Evolutionary conservation across 2,797 vertebrate species (phyloP), one percentile per base, ranked within the genome.

Genomic region (Calcarius lapponicus): DNA sequence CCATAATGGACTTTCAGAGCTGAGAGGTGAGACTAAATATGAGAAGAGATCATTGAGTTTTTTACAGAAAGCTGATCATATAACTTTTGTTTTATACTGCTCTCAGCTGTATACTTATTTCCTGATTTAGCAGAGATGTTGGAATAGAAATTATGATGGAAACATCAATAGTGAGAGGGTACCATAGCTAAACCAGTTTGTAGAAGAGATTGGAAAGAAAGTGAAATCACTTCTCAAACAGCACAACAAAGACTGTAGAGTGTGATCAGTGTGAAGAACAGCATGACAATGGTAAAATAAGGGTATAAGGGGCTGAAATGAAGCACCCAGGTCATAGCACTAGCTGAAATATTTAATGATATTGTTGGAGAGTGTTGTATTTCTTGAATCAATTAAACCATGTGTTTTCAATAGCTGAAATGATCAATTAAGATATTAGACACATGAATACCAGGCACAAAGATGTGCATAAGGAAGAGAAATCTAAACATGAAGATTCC

Each of bases 81-180:
- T 88, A 90, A 93, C 75, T 96, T 96, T 86, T 91, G 67, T 90
- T 96, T 96, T 81, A 96, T 76, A 88, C 38, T 65, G 22, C 50
- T 85, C 62, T 92, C 73, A 72, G 69, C 66, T 84, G 36, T 92
- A 84, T 84, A 79, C 43, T 90, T 92, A 88, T 94, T 96, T 93
- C 91, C 85, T 84, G 66, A 81, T 91, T 92, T 81, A 75, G 51
- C 43, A 93, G 80, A 91, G 67, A 19, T 53, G 3, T 36, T 38
- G 70, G 51, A 91, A 13, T 45, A 94, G 75, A 71, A 11, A 64
- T 34, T 26, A 28, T 70, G 64, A 56, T 64, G 56, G 42, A 88
- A 60, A 70, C 45, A 64, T 32, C 48, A 61, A 5, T 7, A 81
- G 43, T 78, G 67, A 88, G 66, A 88, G 34, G 21, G 42, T 42